Evolutionary conservation across 2,888 invertebrate species (phyloP).

Genomic region (Leptopilina syphax): DNA sequence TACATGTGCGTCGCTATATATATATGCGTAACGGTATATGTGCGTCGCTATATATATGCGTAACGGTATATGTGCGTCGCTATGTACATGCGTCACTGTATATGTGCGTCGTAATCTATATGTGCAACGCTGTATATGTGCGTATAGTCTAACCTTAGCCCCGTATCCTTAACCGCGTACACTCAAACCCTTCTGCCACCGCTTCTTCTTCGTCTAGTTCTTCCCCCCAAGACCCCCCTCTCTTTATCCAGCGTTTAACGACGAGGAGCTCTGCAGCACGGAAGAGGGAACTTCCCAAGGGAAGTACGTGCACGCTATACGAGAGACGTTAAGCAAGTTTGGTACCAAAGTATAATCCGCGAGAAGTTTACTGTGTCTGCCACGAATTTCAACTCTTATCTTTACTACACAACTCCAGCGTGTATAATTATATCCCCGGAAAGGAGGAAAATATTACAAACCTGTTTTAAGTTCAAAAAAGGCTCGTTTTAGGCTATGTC

Average conservation of each 20-base stretch:
- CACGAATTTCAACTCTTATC: constrained; percentile 57
- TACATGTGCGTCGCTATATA: too few species aligned
- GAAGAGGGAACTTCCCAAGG: constrained; percentile 33
- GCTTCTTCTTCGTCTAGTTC: constrained; percentile 9
- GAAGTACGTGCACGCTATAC: constrained; percentile 43
- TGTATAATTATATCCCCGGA: too few species aligned
- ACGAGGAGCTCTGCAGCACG: constrained; percentile 19
- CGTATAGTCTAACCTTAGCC: constrained; percentile 17
- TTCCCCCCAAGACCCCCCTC: constrained; percentile 14
- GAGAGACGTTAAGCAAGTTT: constrained; percentile 58
- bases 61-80: too few species aligned
- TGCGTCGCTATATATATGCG: too few species aligned
- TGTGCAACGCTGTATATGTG: neutral
- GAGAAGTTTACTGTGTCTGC: constrained; percentile 67
- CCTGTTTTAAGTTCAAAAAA: too few species aligned
- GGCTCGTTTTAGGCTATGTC: too few species aligned
- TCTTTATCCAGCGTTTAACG: constrained; percentile 44
- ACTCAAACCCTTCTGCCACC: constrained; percentile 22
- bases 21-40: too few species aligned
- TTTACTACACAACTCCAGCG: neutral
- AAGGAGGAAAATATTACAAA: too few species aligned
- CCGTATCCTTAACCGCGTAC: constrained; percentile 9
- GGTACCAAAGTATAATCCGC: constrained; percentile 62
- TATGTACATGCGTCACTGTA: too few species aligned
- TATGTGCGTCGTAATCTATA: too few species aligned